A percentile compares a stretch with the other conserved stretches of the same genome.
Conservation (phyloP, 2,888 invertebrate species). For the Leptopilina drosophilae region DNA sequence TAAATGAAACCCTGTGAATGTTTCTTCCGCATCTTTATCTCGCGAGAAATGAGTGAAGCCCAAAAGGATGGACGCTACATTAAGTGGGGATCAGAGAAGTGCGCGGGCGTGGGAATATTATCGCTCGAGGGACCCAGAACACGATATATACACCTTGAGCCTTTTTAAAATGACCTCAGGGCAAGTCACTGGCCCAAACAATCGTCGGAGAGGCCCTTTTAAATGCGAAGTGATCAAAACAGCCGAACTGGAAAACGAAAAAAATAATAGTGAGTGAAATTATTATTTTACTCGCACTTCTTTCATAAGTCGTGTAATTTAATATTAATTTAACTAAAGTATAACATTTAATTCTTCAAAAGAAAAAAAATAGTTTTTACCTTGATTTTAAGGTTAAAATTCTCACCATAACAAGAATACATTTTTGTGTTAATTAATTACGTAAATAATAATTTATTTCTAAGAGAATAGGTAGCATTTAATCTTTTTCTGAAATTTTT, state of each 20-base stretch:
- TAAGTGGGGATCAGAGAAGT: slow-evolving; percentile 51
- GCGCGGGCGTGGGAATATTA: slow-evolving; percentile 69
- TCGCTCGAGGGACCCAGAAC: slow-evolving; percentile 65
- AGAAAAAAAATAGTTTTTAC: too few relatives aligned
- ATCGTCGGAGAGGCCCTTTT: slow-evolving; percentile 51
- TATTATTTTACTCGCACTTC: too few relatives aligned
- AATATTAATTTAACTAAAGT: too few relatives aligned
- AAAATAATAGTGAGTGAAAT: too few relatives aligned
- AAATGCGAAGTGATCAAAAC: slow-evolving; percentile 43
- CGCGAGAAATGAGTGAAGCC: slow-evolving; percentile 31
- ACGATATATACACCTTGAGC: slow-evolving; percentile 33
- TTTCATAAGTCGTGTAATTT: too few relatives aligned
- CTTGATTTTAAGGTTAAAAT: too few relatives aligned
- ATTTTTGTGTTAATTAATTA: too few relatives aligned
- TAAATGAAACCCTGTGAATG: slow-evolving; percentile 30
- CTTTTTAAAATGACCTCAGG: slow-evolving; percentile 46
- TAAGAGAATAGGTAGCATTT: too few relatives aligned
- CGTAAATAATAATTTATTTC: too few relatives aligned
- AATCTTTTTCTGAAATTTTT: background rate
- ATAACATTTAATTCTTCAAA: too few relatives aligned
- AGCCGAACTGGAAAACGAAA: background rate
- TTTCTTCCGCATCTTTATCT: slow-evolving; percentile 28
- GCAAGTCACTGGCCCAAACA: slow-evolving; percentile 58
- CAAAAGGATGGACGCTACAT: background rate
- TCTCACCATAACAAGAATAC: too few relatives aligned